A percentile compares a stretch with the other conserved stretches of the same genome.
Evolutionary conservation across 2,113 vertebrate species (phyloP).

Genomic region (Pseudolaguvia tuberculata): DNA sequence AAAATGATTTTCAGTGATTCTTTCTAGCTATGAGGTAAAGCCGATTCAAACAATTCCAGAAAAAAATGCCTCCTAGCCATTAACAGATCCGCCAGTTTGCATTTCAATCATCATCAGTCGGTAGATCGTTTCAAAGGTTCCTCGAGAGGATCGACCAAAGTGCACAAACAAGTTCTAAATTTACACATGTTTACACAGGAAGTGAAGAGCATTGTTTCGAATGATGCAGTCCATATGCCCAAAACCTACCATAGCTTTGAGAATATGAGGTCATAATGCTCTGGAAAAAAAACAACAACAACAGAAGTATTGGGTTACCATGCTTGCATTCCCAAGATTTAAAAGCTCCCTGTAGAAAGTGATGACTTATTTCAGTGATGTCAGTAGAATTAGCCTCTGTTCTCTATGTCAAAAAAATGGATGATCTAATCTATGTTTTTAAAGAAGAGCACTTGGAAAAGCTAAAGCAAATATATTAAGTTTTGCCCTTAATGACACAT

Average conservation of each 20-base stretch:
- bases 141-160: not conserved
- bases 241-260: conserved; percentile 9
- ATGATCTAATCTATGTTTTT: conserved; percentile 11
- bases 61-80: not conserved
- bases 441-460: not conserved
- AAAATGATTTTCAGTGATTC: not conserved
- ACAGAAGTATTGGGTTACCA: not conserved
- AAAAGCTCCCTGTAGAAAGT: conserved; percentile 11
- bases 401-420: conserved; percentile 10
- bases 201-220: not conserved
- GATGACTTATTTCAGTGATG: not conserved
- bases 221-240: conserved; percentile 18
- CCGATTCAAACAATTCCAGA: too few relatives aligned
- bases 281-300: conserved; percentile 1
- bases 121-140: not conserved
- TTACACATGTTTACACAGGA: not conserved
- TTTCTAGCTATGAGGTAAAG: not conserved
- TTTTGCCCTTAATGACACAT: not conserved
- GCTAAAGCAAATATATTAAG: conserved; percentile 15
- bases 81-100: not conserved
- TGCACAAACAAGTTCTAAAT: not conserved
- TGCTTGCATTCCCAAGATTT: conserved; percentile 2
- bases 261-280: conserved; percentile 32
- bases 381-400: not conserved
- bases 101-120: not conserved